Evolutionary conservation across 2,797 vertebrate genomes (phyloP), one percentile per base, ranked within the genome.

Genomic region (Moxostoma hubbsi): DNA sequence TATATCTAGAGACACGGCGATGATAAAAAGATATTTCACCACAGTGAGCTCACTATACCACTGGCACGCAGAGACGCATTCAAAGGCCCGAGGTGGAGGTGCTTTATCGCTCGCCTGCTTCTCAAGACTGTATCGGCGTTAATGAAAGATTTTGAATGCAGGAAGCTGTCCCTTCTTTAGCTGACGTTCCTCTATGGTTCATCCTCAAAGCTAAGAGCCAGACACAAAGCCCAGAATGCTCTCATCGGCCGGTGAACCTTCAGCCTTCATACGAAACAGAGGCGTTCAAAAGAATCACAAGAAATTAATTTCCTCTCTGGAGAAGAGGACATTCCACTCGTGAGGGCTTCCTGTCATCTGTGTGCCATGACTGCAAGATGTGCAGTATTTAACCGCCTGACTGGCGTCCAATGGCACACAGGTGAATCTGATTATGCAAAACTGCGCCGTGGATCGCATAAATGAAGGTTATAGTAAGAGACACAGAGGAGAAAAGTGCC

Each of bases 321-420:
- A 91, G 90, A 90, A 93, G 83, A 92, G 93, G 92, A 93, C 93
- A 95, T 96, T 96, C 94, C 94, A 94, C 91, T 92, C 95, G 85
- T 92, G 91, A 90, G 91, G 92, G 90, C 91, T 93, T 96, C 95
- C 95, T 96, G 96, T 96, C 96, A 96, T 98, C 96, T 98, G 95
- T 93, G 90, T 92, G 90, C 95, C 94, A 96, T 95, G 95, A 96
- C 94, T 93, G 88, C 90, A 88, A 73, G 61, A 57, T 43, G 91
- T 94, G 96, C 96, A 95, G 96, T 96, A 90, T 96, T 90, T 86
- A 90, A 90, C 89, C 93, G 94, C 93, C 94, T 94, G 90, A 92
- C 94, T 89, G 88, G 89, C 85, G 88, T 92, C 92, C 92, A 93
- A 90, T 87, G 88, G 93, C 91, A 90, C 91, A 94, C 95, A 97